A percentile compares a stretch with the other conserved stretches of the same genome.
Evolutionary conservation across 2,888 invertebrate genomes (phyloP).

Genomic region (Mamestra brassicae): DNA sequence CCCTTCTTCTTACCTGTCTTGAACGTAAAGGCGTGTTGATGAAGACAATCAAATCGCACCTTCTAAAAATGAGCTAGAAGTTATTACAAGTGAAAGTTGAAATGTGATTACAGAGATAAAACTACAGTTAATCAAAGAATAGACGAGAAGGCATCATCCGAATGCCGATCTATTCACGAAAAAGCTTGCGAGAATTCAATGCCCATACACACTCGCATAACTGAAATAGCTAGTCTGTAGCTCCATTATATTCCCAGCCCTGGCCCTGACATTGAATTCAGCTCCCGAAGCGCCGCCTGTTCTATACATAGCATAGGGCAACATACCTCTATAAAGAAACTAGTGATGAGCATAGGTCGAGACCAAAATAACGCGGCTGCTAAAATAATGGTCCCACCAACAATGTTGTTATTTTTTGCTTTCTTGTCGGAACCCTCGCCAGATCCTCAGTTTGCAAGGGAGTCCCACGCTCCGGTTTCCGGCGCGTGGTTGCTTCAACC

Average conservation of each 20-base stretch:
- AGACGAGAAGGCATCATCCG: too few relatives aligned
- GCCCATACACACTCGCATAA: constrained; percentile 9
- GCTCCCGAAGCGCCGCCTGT: constrained; percentile 39
- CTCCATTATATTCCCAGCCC: constrained; percentile 36
- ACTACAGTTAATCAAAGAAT: background rate
- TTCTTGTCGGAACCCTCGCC: constrained; percentile 15
- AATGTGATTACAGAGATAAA: too few relatives aligned
- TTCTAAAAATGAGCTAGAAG: background rate
- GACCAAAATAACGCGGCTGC: constrained; percentile 9
- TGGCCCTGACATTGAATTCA: constrained; percentile 58
- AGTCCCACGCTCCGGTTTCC: constrained; percentile 45
- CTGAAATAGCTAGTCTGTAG: constrained; percentile 33
- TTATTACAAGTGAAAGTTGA: background rate
- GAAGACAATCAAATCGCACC: background rate
- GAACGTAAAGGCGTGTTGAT: background rate
- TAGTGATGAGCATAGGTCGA: constrained; percentile 35
- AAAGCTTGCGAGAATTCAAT: constrained; percentile 16
- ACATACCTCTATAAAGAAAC: constrained; percentile 38
- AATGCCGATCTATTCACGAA: constrained; percentile 20
- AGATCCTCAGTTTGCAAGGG: constrained; percentile 20
- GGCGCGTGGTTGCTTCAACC: constrained; percentile 49
- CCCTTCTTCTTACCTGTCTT: background rate
- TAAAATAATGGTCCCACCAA: background rate
- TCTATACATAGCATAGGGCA: constrained; percentile 33
- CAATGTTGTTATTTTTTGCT: constrained; percentile 23